A percentile compares a stretch with the other conserved stretches of the same genome.
phyloP scores from a whole-genome alignment of 2,888 invertebrate species.

The Schrankia costaestrigalis region DNA sequence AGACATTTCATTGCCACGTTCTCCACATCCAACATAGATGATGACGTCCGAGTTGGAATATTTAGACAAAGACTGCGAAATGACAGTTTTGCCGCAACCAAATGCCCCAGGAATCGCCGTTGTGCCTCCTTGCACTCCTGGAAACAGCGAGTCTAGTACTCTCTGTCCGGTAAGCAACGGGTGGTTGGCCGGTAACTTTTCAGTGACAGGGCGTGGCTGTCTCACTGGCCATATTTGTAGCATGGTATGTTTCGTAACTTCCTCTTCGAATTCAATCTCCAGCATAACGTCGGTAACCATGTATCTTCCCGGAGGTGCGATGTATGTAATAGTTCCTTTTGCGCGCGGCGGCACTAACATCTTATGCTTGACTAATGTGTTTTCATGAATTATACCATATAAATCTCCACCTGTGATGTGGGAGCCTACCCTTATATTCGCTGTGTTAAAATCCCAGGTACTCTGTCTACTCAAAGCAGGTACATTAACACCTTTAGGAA shows the following conservation, averaged over 20 bases:
- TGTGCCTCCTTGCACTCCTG: constrained; percentile 98
- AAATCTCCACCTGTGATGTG: constrained; percentile 99
- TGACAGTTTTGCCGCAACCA: constrained; percentile 99
- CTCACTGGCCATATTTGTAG: constrained; percentile 99
- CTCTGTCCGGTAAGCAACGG: constrained; percentile 99
- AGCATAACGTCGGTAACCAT: constrained; percentile 96
- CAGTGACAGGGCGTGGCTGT: constrained; percentile 96
- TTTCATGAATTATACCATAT: constrained; percentile 97
- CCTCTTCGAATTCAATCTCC: constrained; percentile 99
- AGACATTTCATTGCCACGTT: constrained; percentile 99
- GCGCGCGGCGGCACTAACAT: constrained; percentile 96
- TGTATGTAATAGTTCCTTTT: constrained; percentile 97
- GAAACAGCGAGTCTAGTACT: constrained; percentile 98
- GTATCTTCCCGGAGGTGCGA: constrained; percentile 97
- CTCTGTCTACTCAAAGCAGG: constrained; percentile 90
- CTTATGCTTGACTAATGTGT: constrained; percentile 98
- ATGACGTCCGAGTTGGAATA: constrained; percentile 99
- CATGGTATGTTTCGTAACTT: constrained; percentile 95
- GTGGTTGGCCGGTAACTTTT: constrained; percentile 99
- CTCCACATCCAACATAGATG: constrained; percentile 99
- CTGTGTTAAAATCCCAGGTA: constrained; percentile 96
- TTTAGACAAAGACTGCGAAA: constrained; percentile 99
- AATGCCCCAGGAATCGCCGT: constrained; percentile 99
- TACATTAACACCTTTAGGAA: constrained; percentile 98
- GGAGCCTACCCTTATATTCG: constrained; percentile 93